These are phyloP conservation scores for Actias luna DNA, from an alignment of 2,888 invertebrate genomes.

Conservation along the genomic window DNA sequence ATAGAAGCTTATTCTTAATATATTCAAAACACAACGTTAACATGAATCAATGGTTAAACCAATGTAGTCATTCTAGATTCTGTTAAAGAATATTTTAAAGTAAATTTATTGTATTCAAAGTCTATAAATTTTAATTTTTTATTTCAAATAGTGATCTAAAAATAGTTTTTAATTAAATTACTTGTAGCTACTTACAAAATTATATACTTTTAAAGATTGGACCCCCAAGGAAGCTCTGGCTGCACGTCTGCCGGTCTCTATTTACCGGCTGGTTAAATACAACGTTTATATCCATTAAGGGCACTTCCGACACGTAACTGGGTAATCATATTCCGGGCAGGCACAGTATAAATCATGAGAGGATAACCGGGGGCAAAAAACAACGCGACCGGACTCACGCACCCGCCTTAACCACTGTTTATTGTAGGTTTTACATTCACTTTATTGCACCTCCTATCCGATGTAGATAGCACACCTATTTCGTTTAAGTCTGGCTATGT, in stretches of 20 bases:
- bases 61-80: neutral
- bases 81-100: too few relatives aligned
- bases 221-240: neutral
- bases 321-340: slow-evolving; percentile 76
- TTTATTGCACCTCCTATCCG: slow-evolving; percentile 55
- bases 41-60: neutral
- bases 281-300: slow-evolving; percentile 78
- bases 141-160: neutral
- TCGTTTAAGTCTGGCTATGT: neutral
- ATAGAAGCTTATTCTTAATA: neutral
- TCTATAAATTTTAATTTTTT: too few relatives aligned
- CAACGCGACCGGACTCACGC: slow-evolving; percentile 54
- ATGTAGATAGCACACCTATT: slow-evolving; percentile 39
- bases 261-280: slow-evolving; percentile 66
- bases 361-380: slow-evolving; percentile 71
- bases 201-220: neutral
- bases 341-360: slow-evolving; percentile 73
- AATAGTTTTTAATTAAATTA: neutral
- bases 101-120: too few relatives aligned
- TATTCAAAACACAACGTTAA: neutral
- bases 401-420: slow-evolving; percentile 63
- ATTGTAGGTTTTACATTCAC: slow-evolving; percentile 62
- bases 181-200: neutral
- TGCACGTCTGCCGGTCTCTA: slow-evolving; percentile 24
- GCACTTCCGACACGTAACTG: slow-evolving; percentile 70